phyloP scores from a whole-genome alignment of 2,113 vertebrate genomes.

The Tamias sibiricus region DNA sequence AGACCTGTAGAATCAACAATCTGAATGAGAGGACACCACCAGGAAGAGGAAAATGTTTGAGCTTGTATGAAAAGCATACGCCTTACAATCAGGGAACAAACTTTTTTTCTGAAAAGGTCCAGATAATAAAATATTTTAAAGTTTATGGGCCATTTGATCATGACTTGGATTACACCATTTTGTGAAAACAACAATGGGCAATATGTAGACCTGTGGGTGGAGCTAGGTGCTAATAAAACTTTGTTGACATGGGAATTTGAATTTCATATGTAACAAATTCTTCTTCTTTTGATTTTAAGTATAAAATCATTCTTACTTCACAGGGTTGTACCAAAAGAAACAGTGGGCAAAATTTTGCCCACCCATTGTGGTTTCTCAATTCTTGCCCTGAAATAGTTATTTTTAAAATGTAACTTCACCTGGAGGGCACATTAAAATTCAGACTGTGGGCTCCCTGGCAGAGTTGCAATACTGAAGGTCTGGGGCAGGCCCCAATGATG shows the following conservation, averaged over 20 bases:
- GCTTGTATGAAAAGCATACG: not conserved
- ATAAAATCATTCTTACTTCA: not conserved
- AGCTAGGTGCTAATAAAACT: not conserved
- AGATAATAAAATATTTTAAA: not conserved
- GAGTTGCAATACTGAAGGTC: not conserved
- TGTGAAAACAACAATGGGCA: not conserved
- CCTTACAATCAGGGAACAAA: not conserved
- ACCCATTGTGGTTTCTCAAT: not conserved
- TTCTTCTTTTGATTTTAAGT: constrained; percentile 1
- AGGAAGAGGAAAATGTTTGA: not conserved
- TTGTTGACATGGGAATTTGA: not conserved
- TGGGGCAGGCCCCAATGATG: not conserved
- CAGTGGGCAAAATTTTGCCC: not conserved
- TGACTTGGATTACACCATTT: not conserved
- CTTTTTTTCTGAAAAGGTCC: not conserved
- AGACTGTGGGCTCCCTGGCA: not conserved
- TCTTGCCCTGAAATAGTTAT: not conserved
- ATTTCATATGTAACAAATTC: not conserved
- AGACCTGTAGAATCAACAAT: not conserved
- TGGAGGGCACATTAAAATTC: not conserved
- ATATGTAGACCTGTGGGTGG: not conserved
- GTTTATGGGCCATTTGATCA: not conserved
- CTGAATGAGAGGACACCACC: not conserved
- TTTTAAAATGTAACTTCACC: constrained; percentile 17
- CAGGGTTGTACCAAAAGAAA: not conserved